Evolutionary conservation across 2,888 invertebrate genomes (phyloP).

Genomic region (Philaethria dido): DNA sequence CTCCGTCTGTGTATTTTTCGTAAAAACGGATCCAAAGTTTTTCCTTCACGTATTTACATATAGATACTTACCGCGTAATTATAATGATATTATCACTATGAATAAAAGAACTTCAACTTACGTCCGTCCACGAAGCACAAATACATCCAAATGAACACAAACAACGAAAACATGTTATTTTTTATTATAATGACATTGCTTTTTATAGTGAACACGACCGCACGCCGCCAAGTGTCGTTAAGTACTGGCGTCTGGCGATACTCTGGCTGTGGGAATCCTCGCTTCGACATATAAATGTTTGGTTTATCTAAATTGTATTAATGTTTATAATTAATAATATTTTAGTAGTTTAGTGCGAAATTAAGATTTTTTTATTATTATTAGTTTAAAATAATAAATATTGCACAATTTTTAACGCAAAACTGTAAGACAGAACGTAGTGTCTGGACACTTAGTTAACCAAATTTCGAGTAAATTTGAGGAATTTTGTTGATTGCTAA

Average conservation of each 20-base stretch:
- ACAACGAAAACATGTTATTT: slow-evolving; percentile 25
- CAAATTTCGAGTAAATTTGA: too few relatives aligned
- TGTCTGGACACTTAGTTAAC: too few relatives aligned
- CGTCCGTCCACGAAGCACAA: slow-evolving; percentile 47
- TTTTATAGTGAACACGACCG: background rate
- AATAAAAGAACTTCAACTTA: slow-evolving; percentile 43
- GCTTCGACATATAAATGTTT: background rate
- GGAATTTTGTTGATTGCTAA: too few relatives aligned
- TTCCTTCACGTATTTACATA: too few relatives aligned
- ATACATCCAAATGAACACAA: slow-evolving; percentile 39
- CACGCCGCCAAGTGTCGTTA: background rate
- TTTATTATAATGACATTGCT: slow-evolving; percentile 19
- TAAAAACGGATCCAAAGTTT: too few relatives aligned
- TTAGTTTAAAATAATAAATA: too few relatives aligned
- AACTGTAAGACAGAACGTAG: too few relatives aligned
- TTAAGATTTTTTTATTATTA: too few relatives aligned
- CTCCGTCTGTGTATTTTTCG: too few relatives aligned
- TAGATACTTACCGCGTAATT: too few relatives aligned
- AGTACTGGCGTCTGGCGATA: background rate
- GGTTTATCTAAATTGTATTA: background rate
- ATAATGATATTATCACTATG: too few relatives aligned
- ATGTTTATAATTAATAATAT: background rate
- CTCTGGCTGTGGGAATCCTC: background rate
- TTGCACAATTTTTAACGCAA: too few relatives aligned
- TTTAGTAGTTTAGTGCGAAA: background rate